Evolutionary conservation across 1,140 invertebrate genomes (phyloP).

Genomic region (Tenebrio molitor): DNA sequence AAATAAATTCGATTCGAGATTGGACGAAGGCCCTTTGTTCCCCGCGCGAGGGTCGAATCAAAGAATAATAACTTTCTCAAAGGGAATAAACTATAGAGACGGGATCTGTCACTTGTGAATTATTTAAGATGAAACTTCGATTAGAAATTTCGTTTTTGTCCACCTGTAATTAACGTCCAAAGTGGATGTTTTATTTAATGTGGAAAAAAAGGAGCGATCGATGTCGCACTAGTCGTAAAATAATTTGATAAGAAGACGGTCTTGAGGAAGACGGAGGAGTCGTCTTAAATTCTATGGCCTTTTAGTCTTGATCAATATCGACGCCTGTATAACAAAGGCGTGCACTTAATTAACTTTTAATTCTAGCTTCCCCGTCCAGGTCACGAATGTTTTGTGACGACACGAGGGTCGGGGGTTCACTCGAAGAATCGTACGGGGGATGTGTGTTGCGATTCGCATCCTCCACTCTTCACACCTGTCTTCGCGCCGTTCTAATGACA

Average conservation of each 20-base stretch:
- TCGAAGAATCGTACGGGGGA: no score
- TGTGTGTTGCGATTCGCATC: no score
- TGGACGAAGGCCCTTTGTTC: no score
- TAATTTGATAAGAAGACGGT: neutral
- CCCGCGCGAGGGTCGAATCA: neutral
- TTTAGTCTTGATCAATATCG: conserved; percentile 22
- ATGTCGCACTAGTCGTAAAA: conserved; percentile 8
- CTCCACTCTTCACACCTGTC: no score
- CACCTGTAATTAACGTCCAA: neutral
- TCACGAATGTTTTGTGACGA: neutral
- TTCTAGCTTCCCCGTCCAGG: neutral
- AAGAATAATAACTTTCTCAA: neutral
- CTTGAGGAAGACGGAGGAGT: conserved; percentile 2
- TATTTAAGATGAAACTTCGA: neutral
- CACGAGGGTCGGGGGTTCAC: no score
- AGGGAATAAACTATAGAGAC: neutral
- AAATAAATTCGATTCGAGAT: neutral
- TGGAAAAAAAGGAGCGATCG: conserved; percentile 7
- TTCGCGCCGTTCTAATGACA: no score
- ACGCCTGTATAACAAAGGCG: neutral
- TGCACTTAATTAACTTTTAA: conserved; percentile 22
- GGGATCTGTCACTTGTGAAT: neutral
- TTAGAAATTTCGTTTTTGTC: neutral
- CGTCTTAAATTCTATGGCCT: no score
- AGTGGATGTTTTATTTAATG: neutral